Conservation (phyloP, 2,113 vertebrate genomes). For the Muscicapa adusta region DNA sequence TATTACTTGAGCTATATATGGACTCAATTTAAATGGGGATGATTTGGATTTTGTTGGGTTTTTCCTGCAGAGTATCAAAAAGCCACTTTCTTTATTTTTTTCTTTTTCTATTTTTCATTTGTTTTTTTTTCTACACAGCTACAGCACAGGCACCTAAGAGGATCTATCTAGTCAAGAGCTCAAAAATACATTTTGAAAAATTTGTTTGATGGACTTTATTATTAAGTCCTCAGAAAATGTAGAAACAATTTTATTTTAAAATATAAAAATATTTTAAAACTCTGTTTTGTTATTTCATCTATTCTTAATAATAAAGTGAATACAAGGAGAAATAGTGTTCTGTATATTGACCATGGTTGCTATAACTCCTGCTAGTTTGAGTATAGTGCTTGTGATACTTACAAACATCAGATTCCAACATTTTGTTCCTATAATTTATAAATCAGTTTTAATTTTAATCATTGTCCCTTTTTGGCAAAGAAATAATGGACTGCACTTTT, state of each 20-base stretch:
- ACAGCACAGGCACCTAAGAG: background rate
- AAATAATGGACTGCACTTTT: background rate
- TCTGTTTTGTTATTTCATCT: background rate
- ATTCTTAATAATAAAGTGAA: background rate
- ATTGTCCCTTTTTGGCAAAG: background rate
- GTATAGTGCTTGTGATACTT: background rate
- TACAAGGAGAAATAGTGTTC: background rate
- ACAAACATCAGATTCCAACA: background rate
- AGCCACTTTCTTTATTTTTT: fast-evolving
- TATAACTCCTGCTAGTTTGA: background rate
- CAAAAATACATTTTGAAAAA: background rate
- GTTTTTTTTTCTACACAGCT: background rate
- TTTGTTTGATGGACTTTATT: background rate
- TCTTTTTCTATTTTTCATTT: fast-evolving
- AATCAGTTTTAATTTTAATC: background rate
- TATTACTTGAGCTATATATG: background rate
- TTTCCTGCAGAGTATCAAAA: background rate
- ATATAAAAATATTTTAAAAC: background rate
- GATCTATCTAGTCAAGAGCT: background rate
- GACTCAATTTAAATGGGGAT: background rate
- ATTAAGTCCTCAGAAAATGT: background rate
- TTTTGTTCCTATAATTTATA: background rate
- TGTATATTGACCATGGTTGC: background rate
- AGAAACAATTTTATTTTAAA: background rate
- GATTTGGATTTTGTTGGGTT: background rate